Conservation (phyloP, 2,797 vertebrate genomes). For the Natrix natrix region DNA sequence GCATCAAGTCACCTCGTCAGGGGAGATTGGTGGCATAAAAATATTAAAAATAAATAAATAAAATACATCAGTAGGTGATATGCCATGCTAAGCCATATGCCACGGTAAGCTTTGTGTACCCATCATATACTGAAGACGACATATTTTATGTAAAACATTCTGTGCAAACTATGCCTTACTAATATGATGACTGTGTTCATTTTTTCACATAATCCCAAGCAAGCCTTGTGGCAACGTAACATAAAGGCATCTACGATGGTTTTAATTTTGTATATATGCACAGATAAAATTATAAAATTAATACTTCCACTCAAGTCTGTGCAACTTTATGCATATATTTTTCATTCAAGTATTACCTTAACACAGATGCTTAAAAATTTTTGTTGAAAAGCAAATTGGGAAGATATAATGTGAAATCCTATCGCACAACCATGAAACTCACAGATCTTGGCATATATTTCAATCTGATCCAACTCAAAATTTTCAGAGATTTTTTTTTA, state of each 20-base stretch:
- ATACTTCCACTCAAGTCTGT: neutral
- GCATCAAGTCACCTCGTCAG: neutral
- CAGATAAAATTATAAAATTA: neutral
- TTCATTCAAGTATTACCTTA: neutral
- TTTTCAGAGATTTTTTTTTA: slow-evolving; percentile 33
- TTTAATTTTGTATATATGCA: neutral
- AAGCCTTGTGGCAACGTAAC: neutral
- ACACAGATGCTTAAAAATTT: neutral
- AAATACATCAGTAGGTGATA: neutral
- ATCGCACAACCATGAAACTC: neutral
- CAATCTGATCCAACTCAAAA: neutral
- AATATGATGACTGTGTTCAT: neutral
- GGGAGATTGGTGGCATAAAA: neutral
- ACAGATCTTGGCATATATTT: neutral
- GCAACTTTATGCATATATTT: neutral
- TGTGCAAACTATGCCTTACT: neutral
- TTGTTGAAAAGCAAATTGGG: neutral
- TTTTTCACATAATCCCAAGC: neutral
- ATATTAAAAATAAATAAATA: neutral
- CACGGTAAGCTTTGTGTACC: neutral
- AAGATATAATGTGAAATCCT: neutral
- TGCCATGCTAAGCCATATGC: neutral
- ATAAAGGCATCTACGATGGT: neutral
- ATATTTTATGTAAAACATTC: neutral
- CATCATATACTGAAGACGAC: neutral